These are phyloP conservation scores for Tipula confusa DNA, from an alignment of 2,888 invertebrate species.

Conservation along the genomic window DNA sequence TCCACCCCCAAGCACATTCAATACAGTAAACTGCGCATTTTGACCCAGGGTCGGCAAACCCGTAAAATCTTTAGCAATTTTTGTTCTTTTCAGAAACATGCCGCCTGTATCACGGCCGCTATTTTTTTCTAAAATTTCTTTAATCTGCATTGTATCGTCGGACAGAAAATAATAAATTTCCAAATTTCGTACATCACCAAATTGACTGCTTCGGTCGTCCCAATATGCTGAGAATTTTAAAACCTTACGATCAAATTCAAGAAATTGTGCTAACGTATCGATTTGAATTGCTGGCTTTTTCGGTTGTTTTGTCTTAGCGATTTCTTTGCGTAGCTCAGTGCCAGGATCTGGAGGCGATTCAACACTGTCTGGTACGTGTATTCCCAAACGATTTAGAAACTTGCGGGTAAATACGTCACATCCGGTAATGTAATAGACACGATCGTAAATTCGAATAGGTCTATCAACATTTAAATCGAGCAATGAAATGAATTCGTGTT, in stretches of 20 bases:
- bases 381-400: slow-evolving; percentile 79
- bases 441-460: slow-evolving; percentile 75
- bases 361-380: slow-evolving; percentile 70
- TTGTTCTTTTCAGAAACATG: slow-evolving; percentile 69
- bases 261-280: slow-evolving; percentile 71
- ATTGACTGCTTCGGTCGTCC: slow-evolving; percentile 76
- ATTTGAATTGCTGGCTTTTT: slow-evolving; percentile 49
- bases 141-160: slow-evolving; percentile 85
- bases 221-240: slow-evolving; percentile 80
- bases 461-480: slow-evolving; percentile 82
- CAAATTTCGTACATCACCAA: slow-evolving; percentile 71
- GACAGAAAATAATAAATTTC: slow-evolving; percentile 80
- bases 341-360: slow-evolving; percentile 55
- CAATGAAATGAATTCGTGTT: slow-evolving; percentile 73
- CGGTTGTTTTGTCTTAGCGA: slow-evolving; percentile 38
- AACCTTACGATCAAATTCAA: slow-evolving; percentile 71
- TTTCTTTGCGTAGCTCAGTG: slow-evolving; percentile 49
- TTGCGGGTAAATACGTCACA: slow-evolving; percentile 84
- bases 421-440: slow-evolving; percentile 73
- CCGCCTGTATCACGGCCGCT: slow-evolving; percentile 67
- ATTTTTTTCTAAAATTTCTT: slow-evolving; percentile 64
- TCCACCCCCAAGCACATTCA: slow-evolving; percentile 61
- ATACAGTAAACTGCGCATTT: slow-evolving; percentile 52
- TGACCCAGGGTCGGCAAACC: slow-evolving; percentile 52
- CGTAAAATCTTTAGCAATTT: slow-evolving; percentile 63